Evolutionary conservation across 2,113 vertebrate genomes (phyloP).

Genomic region (Ariopsis seemanni): DNA sequence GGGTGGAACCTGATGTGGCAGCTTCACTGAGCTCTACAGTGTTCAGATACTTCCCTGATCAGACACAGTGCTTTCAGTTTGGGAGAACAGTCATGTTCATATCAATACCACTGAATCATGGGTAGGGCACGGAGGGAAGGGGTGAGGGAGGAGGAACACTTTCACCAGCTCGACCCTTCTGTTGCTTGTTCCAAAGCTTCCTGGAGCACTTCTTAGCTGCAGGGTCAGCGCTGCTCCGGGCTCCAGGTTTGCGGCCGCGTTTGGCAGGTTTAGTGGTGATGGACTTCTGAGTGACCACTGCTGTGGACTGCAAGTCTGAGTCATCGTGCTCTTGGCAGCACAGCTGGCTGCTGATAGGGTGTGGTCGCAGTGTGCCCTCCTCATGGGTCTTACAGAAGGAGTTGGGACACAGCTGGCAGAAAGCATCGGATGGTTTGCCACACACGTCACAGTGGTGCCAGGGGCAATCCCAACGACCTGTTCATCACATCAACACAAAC

Average conservation of each 20-base stretch:
- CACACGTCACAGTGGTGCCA: conserved; percentile 99
- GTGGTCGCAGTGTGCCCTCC: conserved; percentile 78
- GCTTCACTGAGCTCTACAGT: conserved; percentile 77
- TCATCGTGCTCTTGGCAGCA: conserved; percentile 91
- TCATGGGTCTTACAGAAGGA: conserved; percentile 95
- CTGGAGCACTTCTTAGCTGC: conserved; percentile 33
- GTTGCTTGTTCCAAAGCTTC: conserved; percentile 51
- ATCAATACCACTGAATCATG: conserved; percentile 44
- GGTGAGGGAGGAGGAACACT: conserved; percentile 38
- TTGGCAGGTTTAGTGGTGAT: conserved; percentile 33
- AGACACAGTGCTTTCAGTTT: conserved; percentile 60
- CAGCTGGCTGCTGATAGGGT: conserved; percentile 73
- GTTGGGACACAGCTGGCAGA: conserved; percentile 96
- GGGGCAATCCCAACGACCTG: conserved; percentile 98
- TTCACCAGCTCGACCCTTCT: conserved; percentile 38
- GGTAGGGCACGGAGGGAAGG: conserved; percentile 56
- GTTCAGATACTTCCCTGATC: conserved; percentile 57
- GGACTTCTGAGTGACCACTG: conserved; percentile 43
- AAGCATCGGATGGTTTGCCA: conserved; percentile 86
- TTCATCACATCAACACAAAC: neutral
- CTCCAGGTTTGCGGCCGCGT: conserved; percentile 32
- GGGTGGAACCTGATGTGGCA: conserved; percentile 56
- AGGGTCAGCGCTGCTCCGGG: conserved; percentile 13
- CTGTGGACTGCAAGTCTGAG: conserved; percentile 66
- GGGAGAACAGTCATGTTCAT: conserved; percentile 45